These are phyloP conservation scores for Phyllopteryx taeniolatus DNA, from an alignment of 2,113 vertebrate genomes.

Conservation along the genomic window DNA sequence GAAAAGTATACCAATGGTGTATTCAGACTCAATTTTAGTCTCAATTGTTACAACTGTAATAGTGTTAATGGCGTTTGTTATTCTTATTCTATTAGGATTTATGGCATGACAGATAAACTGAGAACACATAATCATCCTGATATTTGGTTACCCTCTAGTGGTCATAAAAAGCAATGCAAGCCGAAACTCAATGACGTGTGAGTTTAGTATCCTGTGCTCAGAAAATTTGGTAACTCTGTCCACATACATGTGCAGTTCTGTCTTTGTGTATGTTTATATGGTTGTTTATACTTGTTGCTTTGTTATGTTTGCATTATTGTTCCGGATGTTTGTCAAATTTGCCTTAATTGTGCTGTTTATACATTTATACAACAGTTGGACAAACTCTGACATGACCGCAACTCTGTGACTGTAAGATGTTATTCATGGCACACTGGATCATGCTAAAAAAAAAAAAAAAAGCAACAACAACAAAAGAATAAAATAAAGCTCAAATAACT, in stretches of 20 bases:
- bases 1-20: slow-evolving; percentile 1
- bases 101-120: background rate
- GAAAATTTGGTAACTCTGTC: background rate
- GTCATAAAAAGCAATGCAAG: slow-evolving; percentile 4
- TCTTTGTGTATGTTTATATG: background rate
- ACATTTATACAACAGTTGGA: background rate
- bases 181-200: background rate
- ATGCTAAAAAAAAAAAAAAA: background rate
- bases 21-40: background rate
- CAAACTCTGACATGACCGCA: background rate
- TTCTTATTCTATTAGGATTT: background rate
- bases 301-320: background rate
- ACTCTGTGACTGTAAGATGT: no score
- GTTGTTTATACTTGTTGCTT: background rate
- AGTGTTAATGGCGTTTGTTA: background rate
- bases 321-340: background rate
- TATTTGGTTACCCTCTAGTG: slow-evolving; percentile 36
- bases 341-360: background rate
- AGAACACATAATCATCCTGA: background rate
- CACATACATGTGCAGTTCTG: background rate
- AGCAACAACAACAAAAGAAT: background rate
- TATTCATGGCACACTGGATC: background rate
- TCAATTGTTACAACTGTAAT: background rate
- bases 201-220: background rate
- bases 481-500: background rate